Conservation (phyloP, 2,797 vertebrate species). For the Sarcoramphus papa region DNA sequence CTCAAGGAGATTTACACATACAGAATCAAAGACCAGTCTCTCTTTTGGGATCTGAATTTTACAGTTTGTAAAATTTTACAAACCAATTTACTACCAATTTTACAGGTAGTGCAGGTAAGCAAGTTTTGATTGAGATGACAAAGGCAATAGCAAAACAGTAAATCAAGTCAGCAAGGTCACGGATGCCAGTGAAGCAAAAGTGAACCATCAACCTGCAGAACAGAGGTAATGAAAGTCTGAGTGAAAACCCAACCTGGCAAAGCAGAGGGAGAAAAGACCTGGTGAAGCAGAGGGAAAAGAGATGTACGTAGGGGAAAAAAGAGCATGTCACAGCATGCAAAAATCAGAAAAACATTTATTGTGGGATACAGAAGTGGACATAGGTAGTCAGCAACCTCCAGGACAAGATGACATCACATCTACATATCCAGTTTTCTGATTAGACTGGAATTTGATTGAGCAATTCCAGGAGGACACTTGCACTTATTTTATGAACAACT, state of each 20-base stretch:
- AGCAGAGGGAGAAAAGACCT: not conserved
- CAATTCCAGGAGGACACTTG: not conserved
- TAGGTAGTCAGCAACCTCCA: not conserved
- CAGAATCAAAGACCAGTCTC: not conserved
- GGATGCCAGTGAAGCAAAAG: not conserved
- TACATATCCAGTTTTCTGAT: not conserved
- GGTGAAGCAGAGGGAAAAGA: not conserved
- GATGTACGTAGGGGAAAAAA: accelerated
- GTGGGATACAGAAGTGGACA: not conserved
- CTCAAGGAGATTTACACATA: not conserved
- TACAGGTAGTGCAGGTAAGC: not conserved
- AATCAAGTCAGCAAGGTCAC: not conserved
- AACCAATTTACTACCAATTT: not conserved
- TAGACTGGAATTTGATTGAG: not conserved
- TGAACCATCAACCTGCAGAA: not conserved
- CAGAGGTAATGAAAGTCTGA: not conserved
- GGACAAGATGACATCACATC: not conserved
- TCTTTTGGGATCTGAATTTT: not conserved
- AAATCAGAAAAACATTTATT: not conserved
- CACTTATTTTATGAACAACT: not conserved
- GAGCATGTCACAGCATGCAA: not conserved
- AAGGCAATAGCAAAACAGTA: not conserved
- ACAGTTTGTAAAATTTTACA: not conserved
- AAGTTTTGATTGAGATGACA: not conserved
- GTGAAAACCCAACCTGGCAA: not conserved